Base-by-base conservation (phyloP, 2,797 vertebrate genomes). In the Pseudomugil gertrudae region DNA sequence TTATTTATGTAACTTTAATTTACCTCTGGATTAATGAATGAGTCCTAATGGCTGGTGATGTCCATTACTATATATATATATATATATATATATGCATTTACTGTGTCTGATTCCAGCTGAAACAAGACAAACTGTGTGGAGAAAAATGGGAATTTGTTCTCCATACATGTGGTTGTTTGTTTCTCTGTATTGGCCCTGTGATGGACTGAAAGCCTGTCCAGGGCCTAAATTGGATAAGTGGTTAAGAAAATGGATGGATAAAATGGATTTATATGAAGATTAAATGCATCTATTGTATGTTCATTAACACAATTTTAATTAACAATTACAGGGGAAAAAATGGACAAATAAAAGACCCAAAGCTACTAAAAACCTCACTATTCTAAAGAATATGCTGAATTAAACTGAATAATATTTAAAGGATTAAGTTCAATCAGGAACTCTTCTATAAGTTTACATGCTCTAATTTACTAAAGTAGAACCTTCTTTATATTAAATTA, bases 311-410 rank as follows among this genome's bases (percentile, higher is more conserved):
- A 38, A 15, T 38, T 38, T 17, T 38, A 1, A 38, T 17, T 17
- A 17, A 15, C 35, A 3, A 17, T 38, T 38, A 38, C 14, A 38
- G 14, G 36, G 17, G 17, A 38, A 13, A 15, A 40, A 40, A 17
- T 40, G 15, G 17, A 6, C 14, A 6, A 17, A 40, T 40, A 17
- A 40, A 40, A 40, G 17, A 38, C 26, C 48, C 4, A n/a, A 57
- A 17, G 36, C 17, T 43, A 5, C 36, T 48, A 26, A 47, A 45
- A 60, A 48, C 51, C 60, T 0, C 80, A 69, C 72, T 81, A 73
- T 68, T 66, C 62, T 62, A 72, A 65, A 15, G 36, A 13, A 69
- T 5, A 60, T 11, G 27, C 11, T 1, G 1, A 58, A 80, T 65
- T 69, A 71, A 70, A 81, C n/a, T 14, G 57, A 66, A 63, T 40